Percentiles rank a stretch among this genome's conserved stretches.
Conservation (phyloP, 2,797 vertebrate genomes). For the Pipistrellus pygmaeus region DNA sequence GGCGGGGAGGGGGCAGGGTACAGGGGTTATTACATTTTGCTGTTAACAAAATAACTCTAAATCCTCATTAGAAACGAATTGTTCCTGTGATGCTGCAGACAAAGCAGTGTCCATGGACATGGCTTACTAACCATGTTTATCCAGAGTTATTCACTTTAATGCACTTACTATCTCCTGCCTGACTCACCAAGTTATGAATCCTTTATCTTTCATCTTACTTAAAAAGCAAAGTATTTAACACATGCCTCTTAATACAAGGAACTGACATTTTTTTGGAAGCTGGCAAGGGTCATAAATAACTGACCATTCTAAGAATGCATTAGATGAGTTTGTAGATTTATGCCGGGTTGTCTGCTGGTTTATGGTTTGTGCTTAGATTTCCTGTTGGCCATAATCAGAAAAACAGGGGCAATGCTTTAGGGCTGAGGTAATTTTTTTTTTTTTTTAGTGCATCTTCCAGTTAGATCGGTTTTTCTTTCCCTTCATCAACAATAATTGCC, state of each 20-base stretch:
- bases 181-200: not conserved
- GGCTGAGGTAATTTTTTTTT: not conserved
- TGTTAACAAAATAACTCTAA: not conserved
- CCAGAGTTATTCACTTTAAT: not conserved
- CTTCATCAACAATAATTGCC: not conserved
- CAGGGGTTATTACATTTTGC: not conserved
- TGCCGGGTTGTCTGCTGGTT: not conserved
- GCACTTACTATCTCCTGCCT: not conserved
- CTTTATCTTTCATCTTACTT: not conserved
- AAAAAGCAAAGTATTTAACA: not conserved
- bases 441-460: not conserved
- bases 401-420: not conserved
- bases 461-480: not conserved
- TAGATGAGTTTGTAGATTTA: not conserved
- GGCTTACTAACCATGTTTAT: not conserved
- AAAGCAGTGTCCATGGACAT: not conserved
- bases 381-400: slow-evolving; percentile 10
- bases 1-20: too few relatives aligned
- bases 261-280: not conserved
- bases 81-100: not conserved
- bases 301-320: not conserved
- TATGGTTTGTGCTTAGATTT: slow-evolving; percentile 27
- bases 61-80: not conserved
- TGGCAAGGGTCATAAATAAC: not conserved
- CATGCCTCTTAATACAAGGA: not conserved